Conservation (phyloP, 2,113 vertebrate genomes). For the Oplegnathus fasciatus region DNA sequence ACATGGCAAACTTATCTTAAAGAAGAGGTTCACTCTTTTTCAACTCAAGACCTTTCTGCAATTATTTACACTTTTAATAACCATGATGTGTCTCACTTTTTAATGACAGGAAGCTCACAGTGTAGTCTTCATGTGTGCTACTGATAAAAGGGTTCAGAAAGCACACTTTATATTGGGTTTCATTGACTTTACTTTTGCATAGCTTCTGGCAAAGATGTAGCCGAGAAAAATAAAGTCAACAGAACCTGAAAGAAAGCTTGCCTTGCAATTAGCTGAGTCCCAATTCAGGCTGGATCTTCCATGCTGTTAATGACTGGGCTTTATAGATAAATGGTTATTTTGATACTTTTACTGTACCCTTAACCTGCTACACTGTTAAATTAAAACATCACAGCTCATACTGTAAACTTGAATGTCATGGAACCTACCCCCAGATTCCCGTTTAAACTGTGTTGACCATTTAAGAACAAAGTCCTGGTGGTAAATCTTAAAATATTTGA, state of each 20-base stretch:
- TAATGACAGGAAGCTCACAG: not conserved
- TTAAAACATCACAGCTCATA: not conserved
- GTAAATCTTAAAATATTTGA: not conserved
- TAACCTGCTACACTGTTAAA: not conserved
- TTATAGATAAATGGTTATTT: not conserved
- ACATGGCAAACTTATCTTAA: conserved; percentile 11
- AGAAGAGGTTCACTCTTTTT: conserved; percentile 2
- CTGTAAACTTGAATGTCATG: not conserved
- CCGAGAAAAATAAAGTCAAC: not conserved
- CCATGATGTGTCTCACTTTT: not conserved
- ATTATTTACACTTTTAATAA: not conserved
- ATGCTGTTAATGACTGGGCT: too few relatives aligned
- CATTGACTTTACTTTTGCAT: not conserved
- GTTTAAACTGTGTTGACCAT: not conserved
- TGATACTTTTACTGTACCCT: not conserved
- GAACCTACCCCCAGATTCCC: not conserved
- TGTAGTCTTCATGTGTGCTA: not conserved
- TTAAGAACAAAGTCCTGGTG: not conserved
- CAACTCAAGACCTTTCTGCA: not conserved
- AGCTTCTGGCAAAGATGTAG: not conserved
- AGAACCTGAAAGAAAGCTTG: not conserved
- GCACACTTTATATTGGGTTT: not conserved
- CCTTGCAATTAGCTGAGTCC: not conserved
- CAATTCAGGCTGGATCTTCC: not conserved
- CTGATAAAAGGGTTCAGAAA: not conserved